Evolutionary conservation across 2,113 vertebrate species (phyloP), one percentile per base, ranked within the genome.

Genomic region (Albula goreensis): DNA sequence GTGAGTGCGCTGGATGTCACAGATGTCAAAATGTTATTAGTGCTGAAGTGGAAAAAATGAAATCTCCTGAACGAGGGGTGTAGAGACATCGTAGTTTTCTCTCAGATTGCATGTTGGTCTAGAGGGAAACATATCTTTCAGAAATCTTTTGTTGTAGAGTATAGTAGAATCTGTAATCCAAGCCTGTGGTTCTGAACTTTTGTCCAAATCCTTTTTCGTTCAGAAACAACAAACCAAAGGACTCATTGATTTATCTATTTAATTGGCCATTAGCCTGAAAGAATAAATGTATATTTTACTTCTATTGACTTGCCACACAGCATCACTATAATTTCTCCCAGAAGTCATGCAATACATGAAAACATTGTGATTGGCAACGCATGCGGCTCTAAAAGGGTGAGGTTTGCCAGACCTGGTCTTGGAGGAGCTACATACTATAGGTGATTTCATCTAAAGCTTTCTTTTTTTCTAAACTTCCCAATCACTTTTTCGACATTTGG

Each of bases 381-480:
- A 74, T 74, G 11, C 10, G 70, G 31, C 22, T 74, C 70, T 19
- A 25, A 74, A 25, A 74, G 70, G 70, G 25, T 6, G 70, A 74
- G 70, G 70, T 31, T 19, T 66, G 60, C 22, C 60, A 66, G 60
- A 19, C 17, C 17, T 19, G 60, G 17, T 15, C 60, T 19, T 31
- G 70, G 70, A 19, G 70, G 70, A 74, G 25, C 22, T 31, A n/a
- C 22, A 31, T n/a, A 22, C 70, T n/a, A 74, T 9, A 74, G 70
- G 1, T 41, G 31, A 74, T 74, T 7, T 25, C n/a, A 74, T 31
- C 70, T 25, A 74, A 74, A 74, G 70, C n/a, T 66, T 66, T 63
- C n/a, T 74, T 74, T 63, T 74, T 70, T n/a, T n/a, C 70, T 74
- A 74, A 74, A 31, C 70, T 74, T 74, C n/a, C 70, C n/a, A 25